Conservation (phyloP, 2,113 vertebrate species). For the Zosterops pallidus region DNA sequence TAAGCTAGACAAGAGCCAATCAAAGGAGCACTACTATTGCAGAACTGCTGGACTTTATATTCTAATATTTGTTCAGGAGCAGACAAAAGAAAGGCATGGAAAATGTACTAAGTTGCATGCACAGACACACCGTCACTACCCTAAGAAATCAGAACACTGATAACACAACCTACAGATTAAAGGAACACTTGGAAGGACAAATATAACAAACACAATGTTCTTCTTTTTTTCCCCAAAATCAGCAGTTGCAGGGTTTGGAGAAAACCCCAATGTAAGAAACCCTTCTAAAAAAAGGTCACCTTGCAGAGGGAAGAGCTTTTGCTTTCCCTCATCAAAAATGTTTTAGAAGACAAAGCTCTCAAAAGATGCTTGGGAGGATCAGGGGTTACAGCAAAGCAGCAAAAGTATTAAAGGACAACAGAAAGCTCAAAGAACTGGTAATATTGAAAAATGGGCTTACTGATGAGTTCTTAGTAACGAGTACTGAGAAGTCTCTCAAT, state of each 20-base stretch:
- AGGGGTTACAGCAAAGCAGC: neutral
- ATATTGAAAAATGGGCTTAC: conserved; percentile 23
- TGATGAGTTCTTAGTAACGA: conserved; percentile 36
- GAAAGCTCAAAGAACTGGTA: conserved; percentile 1
- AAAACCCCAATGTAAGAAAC: neutral
- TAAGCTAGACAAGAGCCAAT: neutral
- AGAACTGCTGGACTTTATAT: neutral
- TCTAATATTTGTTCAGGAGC: neutral
- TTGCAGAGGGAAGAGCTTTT: neutral
- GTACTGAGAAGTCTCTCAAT: conserved; percentile 38
- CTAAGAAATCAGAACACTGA: neutral
- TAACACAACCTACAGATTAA: neutral
- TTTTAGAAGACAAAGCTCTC: neutral
- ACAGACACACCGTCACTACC: neutral
- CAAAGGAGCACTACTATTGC: neutral
- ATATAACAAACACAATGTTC: neutral
- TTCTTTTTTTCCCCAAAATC: neutral
- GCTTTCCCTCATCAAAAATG: neutral
- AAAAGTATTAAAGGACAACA: neutral
- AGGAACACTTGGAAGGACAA: neutral
- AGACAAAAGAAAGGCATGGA: neutral
- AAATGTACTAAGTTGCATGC: neutral
- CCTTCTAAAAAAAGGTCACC: neutral
- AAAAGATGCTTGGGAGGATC: neutral
- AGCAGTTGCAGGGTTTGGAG: neutral